phyloP scores from a whole-genome alignment of 2,888 invertebrate species.

The Diaperis boleti region DNA sequence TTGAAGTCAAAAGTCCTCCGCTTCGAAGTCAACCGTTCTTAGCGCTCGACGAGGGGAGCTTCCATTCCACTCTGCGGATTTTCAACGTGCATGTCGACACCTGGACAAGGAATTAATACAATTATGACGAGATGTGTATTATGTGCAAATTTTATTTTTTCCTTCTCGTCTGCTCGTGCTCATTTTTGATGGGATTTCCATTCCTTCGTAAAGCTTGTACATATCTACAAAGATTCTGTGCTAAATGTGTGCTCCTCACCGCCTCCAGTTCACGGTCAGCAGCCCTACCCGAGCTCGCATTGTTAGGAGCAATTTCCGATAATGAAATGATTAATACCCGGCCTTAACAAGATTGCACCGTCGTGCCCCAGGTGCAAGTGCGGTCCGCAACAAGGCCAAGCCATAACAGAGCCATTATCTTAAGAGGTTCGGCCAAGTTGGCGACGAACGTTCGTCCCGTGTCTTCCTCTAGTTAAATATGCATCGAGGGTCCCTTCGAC shows the following conservation, averaged over 20 bases:
- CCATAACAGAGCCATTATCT: slow-evolving; percentile 61
- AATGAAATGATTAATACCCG: not conserved
- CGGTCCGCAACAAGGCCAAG: slow-evolving; percentile 57
- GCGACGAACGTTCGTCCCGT: slow-evolving; percentile 44
- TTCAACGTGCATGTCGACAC: not conserved
- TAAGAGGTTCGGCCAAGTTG: slow-evolving; percentile 59
- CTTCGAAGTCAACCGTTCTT: slow-evolving; percentile 23
- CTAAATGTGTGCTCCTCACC: too few relatives aligned
- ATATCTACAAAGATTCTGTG: too few relatives aligned
- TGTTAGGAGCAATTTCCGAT: slow-evolving; percentile 11
- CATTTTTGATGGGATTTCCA: too few relatives aligned
- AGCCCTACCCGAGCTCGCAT: too few relatives aligned
- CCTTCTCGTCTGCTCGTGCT: too few relatives aligned
- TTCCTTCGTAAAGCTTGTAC: too few relatives aligned
- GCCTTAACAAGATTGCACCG: slow-evolving; percentile 41
- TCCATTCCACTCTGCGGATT: slow-evolving; percentile 5
- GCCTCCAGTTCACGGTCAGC: too few relatives aligned
- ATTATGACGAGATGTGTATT: too few relatives aligned
- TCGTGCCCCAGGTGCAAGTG: slow-evolving; percentile 57
- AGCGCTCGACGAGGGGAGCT: slow-evolving; percentile 6
- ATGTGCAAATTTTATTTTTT: too few relatives aligned
- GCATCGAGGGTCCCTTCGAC: slow-evolving; percentile 22
- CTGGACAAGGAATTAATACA: not conserved
- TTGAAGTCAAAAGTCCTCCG: slow-evolving; percentile 24
- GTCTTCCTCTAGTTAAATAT: slow-evolving; percentile 32